Conservation (phyloP, 2,888 invertebrate genomes). For the Sphaerolaimus hirsutus region DNA sequence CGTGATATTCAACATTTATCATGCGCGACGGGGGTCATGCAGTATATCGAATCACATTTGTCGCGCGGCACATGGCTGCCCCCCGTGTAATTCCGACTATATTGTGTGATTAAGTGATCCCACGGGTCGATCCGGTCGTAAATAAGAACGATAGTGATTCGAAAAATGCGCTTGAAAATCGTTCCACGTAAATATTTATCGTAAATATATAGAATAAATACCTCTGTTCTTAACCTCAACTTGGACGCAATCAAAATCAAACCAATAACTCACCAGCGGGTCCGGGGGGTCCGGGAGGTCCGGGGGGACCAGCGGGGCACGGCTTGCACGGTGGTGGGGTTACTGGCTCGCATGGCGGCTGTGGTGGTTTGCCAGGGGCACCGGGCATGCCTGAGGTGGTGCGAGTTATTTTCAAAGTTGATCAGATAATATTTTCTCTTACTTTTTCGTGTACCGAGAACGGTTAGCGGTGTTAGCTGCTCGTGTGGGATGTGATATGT, state of each 20-base stretch:
- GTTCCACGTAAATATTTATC: not conserved
- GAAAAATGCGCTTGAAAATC: not conserved
- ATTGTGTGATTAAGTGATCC: not conserved
- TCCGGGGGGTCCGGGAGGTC: conserved; percentile 9
- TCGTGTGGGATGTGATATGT: too few relatives aligned
- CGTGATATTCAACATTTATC: too few relatives aligned
- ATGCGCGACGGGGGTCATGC: too few relatives aligned
- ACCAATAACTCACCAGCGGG: not conserved
- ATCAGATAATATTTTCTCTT: too few relatives aligned
- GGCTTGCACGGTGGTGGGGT: conserved; percentile 22
- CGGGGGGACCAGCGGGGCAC: conserved; percentile 15
- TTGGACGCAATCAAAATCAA: not conserved
- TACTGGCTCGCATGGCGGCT: conserved; percentile 15
- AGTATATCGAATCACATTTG: too few relatives aligned
- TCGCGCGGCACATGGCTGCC: too few relatives aligned
- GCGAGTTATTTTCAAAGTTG: not conserved
- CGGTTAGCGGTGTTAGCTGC: too few relatives aligned
- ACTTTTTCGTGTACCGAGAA: too few relatives aligned
- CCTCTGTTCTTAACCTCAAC: too few relatives aligned
- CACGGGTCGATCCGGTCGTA: not conserved
- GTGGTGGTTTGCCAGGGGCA: conserved; percentile 6
- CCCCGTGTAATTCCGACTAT: too few relatives aligned
- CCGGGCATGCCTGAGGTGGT: conserved; percentile 20
- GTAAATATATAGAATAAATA: not conserved
- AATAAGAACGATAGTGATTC: not conserved